Evolutionary conservation across 2,113 vertebrate species (phyloP).

Genomic region (Camarhynchus parvulus): DNA sequence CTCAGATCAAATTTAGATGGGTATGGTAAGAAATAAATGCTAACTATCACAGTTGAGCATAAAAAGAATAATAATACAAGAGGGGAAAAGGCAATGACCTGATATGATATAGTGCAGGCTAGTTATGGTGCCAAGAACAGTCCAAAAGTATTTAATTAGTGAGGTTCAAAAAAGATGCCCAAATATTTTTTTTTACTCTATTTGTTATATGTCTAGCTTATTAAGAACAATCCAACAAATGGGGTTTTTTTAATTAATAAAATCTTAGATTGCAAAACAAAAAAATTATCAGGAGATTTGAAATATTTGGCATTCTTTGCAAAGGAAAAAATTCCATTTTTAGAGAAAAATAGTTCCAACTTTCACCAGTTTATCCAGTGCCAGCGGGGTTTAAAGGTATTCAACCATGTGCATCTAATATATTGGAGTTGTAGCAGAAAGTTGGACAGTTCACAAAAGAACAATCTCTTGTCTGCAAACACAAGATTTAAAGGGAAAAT

Average conservation of each 20-base stretch:
- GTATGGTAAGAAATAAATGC: not conserved
- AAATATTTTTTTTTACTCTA: not conserved
- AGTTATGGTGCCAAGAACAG: not conserved
- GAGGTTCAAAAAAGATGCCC: not conserved
- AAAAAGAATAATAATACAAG: not conserved
- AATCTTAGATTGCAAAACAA: not conserved
- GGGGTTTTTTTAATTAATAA: not conserved
- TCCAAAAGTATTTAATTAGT: not conserved
- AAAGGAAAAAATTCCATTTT: not conserved
- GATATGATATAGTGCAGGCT: not conserved
- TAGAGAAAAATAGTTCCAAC: not conserved
- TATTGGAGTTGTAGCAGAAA: not conserved
- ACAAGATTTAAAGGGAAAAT: conserved; percentile 20
- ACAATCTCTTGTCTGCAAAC: not conserved
- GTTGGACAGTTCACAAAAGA: not conserved
- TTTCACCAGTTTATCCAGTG: not conserved
- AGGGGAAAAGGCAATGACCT: not conserved
- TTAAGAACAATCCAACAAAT: not conserved
- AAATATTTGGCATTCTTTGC: not conserved
- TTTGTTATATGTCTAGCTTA: not conserved
- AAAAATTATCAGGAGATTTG: not conserved
- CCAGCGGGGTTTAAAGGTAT: not conserved
- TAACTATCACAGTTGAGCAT: not conserved
- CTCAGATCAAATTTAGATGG: not conserved
- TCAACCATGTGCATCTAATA: not conserved